These are phyloP conservation scores for Sminthopsis crassicaudata DNA, from an alignment of 2,113 vertebrate species.

Conservation along the genomic window DNA sequence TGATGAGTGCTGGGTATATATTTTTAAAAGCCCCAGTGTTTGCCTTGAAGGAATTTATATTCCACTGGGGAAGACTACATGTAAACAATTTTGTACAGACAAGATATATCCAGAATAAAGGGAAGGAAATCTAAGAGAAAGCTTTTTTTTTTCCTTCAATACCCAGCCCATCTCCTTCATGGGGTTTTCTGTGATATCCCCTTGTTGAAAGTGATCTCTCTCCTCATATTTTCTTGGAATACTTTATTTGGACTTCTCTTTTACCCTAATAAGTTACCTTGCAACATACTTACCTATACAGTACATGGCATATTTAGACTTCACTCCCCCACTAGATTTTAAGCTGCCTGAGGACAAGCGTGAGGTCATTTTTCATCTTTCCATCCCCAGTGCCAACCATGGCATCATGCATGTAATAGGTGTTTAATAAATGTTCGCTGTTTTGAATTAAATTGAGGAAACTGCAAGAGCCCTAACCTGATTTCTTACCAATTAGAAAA, in stretches of 20 bases:
- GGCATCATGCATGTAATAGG: not conserved
- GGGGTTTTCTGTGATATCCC: not conserved
- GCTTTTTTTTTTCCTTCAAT: not conserved
- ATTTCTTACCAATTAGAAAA: constrained; percentile 65
- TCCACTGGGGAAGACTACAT: not conserved
- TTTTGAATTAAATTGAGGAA: constrained; percentile 36
- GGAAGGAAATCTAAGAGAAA: not conserved
- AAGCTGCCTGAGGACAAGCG: not conserved
- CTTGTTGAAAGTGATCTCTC: not conserved
- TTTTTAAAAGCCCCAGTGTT: not conserved
- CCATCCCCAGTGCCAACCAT: not conserved
- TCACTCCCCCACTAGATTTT: not conserved
- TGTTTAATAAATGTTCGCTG: not conserved
- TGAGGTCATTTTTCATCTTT: not conserved
- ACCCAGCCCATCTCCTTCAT: not conserved
- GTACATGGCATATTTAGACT: not conserved
- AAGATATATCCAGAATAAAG: not conserved
- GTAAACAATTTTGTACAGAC: not conserved
- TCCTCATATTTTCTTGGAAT: not conserved
- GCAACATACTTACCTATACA: not conserved
- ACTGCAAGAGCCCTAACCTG: constrained; percentile 63
- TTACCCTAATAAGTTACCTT: not conserved
- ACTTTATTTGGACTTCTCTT: not conserved
- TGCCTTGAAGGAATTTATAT: not conserved
- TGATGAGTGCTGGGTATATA: not conserved